Conservation (phyloP, 2,888 invertebrate species). For the Ochropleura leucogaster region DNA sequence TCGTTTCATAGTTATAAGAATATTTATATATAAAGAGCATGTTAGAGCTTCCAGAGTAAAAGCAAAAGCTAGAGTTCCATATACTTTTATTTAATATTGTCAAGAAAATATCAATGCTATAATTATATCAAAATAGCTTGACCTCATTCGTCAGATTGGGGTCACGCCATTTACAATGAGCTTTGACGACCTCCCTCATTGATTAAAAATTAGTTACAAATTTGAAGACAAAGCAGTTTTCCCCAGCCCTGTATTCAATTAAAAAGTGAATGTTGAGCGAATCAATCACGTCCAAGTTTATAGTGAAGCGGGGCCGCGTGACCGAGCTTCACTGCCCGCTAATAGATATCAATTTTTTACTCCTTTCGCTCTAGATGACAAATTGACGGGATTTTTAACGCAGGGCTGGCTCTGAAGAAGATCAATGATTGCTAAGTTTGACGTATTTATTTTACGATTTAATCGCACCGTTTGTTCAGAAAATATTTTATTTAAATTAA, state of each 20-base stretch:
- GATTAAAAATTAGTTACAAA: not conserved
- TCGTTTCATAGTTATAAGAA: no score
- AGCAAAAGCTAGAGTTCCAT: no score
- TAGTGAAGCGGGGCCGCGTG: slow-evolving; percentile 31
- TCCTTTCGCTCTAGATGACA: slow-evolving; percentile 38
- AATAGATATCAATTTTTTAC: slow-evolving; percentile 38
- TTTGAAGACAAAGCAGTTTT: no score
- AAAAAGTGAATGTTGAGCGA: slow-evolving; percentile 50
- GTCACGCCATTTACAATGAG: not conserved
- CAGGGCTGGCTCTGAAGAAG: slow-evolving; percentile 25
- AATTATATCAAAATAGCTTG: not conserved
- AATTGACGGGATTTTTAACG: slow-evolving; percentile 36
- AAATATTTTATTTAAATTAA: not conserved
- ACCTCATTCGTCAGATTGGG: not conserved
- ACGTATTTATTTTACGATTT: slow-evolving; percentile 14
- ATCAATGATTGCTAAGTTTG: slow-evolving; percentile 36
- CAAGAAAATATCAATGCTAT: no score
- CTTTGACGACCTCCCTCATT: not conserved
- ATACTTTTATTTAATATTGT: no score
- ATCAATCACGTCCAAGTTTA: slow-evolving; percentile 58
- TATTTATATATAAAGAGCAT: no score
- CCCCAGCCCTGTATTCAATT: slow-evolving; percentile 32
- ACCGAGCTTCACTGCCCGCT: slow-evolving; percentile 10
- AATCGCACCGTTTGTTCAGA: not conserved
- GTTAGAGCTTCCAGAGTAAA: no score